These are phyloP conservation scores for Psilopogon haemacephalus DNA, from an alignment of 2,113 vertebrate genomes.

Conservation along the genomic window DNA sequence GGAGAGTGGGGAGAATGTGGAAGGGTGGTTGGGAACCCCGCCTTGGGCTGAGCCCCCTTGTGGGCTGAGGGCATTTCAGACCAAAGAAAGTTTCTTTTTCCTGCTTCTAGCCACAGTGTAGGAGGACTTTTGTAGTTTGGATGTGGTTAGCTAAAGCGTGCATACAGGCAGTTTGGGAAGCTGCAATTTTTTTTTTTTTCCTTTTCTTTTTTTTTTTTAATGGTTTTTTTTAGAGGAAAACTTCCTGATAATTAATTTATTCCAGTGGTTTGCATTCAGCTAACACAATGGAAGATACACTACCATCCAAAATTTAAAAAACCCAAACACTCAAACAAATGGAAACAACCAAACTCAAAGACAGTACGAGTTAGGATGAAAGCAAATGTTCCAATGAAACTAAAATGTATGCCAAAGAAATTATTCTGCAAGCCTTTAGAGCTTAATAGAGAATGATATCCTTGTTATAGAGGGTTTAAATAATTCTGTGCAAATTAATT, in stretches of 20 bases:
- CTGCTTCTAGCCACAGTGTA: not conserved
- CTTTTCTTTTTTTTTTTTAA: not conserved
- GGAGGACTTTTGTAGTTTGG: not conserved
- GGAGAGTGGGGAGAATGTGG: no score
- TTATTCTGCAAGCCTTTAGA: not conserved
- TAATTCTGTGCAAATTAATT: not conserved
- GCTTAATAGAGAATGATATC: not conserved
- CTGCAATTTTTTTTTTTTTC: fast-evolving
- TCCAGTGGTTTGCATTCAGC: not conserved
- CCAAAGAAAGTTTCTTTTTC: not conserved
- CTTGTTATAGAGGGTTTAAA: not conserved
- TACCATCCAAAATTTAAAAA: not conserved
- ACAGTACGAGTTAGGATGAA: not conserved
- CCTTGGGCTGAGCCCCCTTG: no score
- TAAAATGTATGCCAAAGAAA: not conserved
- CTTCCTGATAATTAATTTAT: not conserved
- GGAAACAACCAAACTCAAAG: not conserved
- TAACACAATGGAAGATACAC: not conserved
- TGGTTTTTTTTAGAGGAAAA: not conserved
- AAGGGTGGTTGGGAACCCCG: no score
- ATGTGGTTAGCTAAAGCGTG: not conserved
- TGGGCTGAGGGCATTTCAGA: not conserved
- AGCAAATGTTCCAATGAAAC: not conserved
- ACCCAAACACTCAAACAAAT: not conserved
- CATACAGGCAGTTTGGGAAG: not conserved